Evolutionary conservation across 2,888 invertebrate genomes (phyloP), one percentile per base, ranked within the genome.

Genomic region (Latrodectus elegans): DNA sequence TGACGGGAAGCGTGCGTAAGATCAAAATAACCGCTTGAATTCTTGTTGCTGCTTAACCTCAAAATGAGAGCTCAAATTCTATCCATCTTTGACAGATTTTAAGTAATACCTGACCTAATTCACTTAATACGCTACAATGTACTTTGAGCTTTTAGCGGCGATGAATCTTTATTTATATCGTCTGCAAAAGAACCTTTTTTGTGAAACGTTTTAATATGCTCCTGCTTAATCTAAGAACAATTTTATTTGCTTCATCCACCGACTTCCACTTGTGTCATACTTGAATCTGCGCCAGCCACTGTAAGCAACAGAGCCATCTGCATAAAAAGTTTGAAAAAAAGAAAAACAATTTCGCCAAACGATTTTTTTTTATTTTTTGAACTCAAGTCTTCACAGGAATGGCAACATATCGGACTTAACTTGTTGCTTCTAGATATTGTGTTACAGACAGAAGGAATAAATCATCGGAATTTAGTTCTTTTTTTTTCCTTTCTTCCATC

Each of bases 81-180:
- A 38, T 38, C 38, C n/a, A 60, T 60, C 60, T 15, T 60, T 15
- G 12, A 15, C n/a, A 60, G 60, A 60, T 15, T 60, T 38, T 60
- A n/a, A 60, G 60, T 60, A 60, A 60, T 60, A 60, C 60, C 60
- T 60, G 60, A 60, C 60, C 60, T 60, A 15, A 60, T 60, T 60
- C n/a, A 60, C 60, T 60, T 60, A 60, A 60, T 60, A 11, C 6
- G 60, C 60, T 10, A 60, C 60, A 60, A 10, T 60, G 60, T 60
- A 12, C n/a, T 60, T 60, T 60, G 60, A 60, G 60, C 60, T 60
- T 60, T 60, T 60, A 60, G 60, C 60, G 12, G n/a, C 60, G 60
- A 12, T 60, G 60, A 15, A 14, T n/a, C 12, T 60, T 55, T 60
- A 60, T n/a, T 60, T 60, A 15, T 60, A 11, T 60, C 12, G 14